phyloP scores from a whole-genome alignment of 2,797 vertebrate genomes.

The Pseudotriccus pelzelni region DNA sequence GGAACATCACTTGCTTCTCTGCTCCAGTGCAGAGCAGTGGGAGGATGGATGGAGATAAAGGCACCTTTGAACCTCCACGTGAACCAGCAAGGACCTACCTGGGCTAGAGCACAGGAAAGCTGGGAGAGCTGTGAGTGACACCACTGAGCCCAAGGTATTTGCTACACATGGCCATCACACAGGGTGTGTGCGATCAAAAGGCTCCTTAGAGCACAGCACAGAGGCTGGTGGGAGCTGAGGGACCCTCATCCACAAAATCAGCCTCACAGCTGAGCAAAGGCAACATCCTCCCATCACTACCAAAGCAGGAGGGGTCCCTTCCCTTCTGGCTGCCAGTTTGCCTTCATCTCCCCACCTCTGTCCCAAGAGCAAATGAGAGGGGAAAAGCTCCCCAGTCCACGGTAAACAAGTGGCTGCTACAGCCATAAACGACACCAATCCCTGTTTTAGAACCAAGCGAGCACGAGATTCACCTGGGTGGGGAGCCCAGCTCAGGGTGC shows the following conservation, averaged over 20 bases:
- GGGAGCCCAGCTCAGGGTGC: not conserved
- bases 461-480: not conserved
- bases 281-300: rapidly evolving
- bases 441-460: not conserved
- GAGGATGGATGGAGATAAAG: not conserved
- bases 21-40: not conserved
- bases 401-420: not conserved
- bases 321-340: not conserved
- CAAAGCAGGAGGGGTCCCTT: not conserved
- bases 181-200: not conserved
- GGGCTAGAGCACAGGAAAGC: not conserved
- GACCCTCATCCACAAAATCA: not conserved
- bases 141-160: not conserved
- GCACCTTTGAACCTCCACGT: rapidly evolving
- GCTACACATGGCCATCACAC: not conserved
- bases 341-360: not conserved
- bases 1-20: not conserved
- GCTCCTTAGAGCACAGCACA: not conserved
- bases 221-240: not conserved
- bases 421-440: not conserved
- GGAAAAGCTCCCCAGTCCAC: not conserved
- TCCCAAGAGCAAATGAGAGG: rapidly evolving
- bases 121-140: not conserved
- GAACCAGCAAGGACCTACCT: not conserved
- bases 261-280: not conserved